A percentile compares a stretch with the other conserved stretches of the same genome.
Evolutionary conservation across 64 coral and sea anemone species (phyloP).

Genomic region (Exaiptasia diaphana): DNA sequence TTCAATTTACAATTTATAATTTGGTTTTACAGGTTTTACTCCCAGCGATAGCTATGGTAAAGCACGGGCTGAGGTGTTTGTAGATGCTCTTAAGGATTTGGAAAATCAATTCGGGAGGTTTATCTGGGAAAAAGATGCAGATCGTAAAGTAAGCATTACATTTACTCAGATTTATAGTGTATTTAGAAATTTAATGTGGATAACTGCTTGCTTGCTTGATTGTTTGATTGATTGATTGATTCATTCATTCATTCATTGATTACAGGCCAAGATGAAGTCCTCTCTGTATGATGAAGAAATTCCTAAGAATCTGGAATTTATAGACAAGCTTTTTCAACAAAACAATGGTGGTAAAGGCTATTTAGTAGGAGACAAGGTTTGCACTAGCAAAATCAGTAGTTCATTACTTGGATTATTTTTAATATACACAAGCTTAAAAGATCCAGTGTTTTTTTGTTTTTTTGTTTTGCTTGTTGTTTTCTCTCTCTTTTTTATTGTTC

Average conservation of each 20-base stretch:
- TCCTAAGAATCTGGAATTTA: neutral
- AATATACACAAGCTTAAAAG: too few species aligned
- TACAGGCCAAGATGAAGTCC: neutral
- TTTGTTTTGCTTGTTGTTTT: too few species aligned
- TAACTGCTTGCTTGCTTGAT: too few species aligned
- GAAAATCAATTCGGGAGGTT: constrained; percentile 12
- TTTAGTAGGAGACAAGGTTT: constrained; percentile 55
- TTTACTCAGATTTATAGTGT: too few species aligned
- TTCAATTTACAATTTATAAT: too few species aligned
- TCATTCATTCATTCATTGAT: neutral
- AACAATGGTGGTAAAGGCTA: constrained; percentile 61
- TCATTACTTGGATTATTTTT: too few species aligned
- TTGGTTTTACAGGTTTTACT: constrained; percentile 22
- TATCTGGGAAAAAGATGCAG: constrained; percentile 38
- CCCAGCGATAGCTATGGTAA: constrained; percentile 15
- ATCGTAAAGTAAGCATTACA: constrained; percentile 17
- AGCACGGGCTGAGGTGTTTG: constrained; percentile 49
- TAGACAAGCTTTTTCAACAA: constrained; percentile 18
- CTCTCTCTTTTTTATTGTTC: too few species aligned
- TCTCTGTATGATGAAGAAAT: constrained; percentile 13
- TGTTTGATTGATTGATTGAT: too few species aligned
- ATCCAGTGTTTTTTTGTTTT: too few species aligned
- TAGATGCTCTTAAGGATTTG: constrained; percentile 44
- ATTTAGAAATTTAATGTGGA: too few species aligned
- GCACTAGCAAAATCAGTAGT: too few species aligned